Base-by-base conservation (phyloP, 2,113 vertebrate genomes). In the Leptobrachium ailaonicum region DNA sequence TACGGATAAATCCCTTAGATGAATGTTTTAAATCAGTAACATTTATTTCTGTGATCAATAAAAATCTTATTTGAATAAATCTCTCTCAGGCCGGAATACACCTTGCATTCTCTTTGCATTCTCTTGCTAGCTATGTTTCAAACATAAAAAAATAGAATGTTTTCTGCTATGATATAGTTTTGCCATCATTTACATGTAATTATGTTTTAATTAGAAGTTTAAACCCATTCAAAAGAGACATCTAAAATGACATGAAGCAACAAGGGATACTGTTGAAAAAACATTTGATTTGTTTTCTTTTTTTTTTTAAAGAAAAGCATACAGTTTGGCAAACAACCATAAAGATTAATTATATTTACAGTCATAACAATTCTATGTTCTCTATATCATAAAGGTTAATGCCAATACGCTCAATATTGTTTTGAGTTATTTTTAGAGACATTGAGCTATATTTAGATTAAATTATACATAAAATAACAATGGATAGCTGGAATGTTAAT, bases 111-210 rank as follows among this genome's bases (percentile, higher is more conserved):
- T 53, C 56, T 68, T 69, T 6, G 71, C 66, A 50, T 63, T 20
- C 50, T 58, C 43, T 7, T 50, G 64, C 40, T 68, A 56, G 20
- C 50, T 68, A 68, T 81, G 69, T 32, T 32, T 32, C 71, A 69
- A 50, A 75, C 63, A 60, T 62, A 63, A 60, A 81, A 81, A 60
- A 60, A 60, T 60, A 60, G 13, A 71, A 72, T 41, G 50, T 56
- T 74, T 72, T 80, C 71, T 74, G 43, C 47, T 53, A 69, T 74
- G 43, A 47, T 53, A 69, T 81, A 75, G 79, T 75, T 20, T 68
- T 75, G 79, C 9, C 78, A 81, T 81, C 79, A 81, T 81, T 81
- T 81, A 81, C 79, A 81, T 81, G 71, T 81, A 81, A 81, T 81
- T 81, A 81, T 75, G 72, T 75, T 75, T 81, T 81, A 81, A 81